phyloP scores from a whole-genome alignment of 2,113 vertebrate species.

The Carettochelys insculpta region DNA sequence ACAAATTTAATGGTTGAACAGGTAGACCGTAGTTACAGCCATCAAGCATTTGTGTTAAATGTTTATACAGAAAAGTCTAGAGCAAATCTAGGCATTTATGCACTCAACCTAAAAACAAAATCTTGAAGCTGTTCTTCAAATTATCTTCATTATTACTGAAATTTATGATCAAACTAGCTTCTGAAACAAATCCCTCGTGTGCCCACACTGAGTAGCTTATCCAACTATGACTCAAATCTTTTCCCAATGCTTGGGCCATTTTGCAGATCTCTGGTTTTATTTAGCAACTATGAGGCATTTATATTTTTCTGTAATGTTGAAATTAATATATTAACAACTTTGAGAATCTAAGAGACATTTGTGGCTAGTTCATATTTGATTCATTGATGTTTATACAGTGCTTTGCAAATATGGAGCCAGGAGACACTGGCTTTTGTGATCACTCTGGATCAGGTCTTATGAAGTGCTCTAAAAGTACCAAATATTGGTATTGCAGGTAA shows the following conservation, averaged over 20 bases:
- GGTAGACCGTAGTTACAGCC: neutral
- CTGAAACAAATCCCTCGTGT: slow-evolving; percentile 9
- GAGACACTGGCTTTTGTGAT: neutral
- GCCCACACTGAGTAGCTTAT: neutral
- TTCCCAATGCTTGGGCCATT: neutral
- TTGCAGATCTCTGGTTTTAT: neutral
- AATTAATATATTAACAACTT: neutral
- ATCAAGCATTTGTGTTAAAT: neutral
- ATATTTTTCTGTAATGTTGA: neutral
- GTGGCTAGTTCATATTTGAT: no score
- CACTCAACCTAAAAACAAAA: neutral
- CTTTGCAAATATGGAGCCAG: neutral
- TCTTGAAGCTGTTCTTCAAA: neutral
- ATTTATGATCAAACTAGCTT: neutral
- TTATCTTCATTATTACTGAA: neutral
- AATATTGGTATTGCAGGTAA: neutral
- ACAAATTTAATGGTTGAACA: neutral
- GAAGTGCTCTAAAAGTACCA: neutral
- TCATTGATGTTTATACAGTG: no score
- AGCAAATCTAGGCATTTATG: neutral
- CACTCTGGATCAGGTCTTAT: slow-evolving; percentile 12
- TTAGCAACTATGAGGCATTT: neutral
- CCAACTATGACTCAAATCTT: slow-evolving; percentile 3
- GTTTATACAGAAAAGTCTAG: neutral
- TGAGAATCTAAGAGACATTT: neutral